Evolutionary conservation across 2,888 invertebrate genomes (phyloP).

Genomic region (Agrotis puta): DNA sequence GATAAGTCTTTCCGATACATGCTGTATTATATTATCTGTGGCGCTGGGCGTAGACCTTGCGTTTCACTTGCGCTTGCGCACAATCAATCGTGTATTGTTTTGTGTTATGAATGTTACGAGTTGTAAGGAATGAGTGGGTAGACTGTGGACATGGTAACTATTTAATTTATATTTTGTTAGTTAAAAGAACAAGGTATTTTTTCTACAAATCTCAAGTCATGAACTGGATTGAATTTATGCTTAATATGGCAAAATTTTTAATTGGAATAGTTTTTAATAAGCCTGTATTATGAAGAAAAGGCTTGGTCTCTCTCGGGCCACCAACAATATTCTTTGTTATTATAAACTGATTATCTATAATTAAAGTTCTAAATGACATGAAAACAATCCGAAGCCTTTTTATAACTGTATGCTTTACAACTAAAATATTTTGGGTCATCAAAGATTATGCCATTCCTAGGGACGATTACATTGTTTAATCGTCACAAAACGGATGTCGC

Average conservation of each 20-base stretch:
- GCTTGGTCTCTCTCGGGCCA: too few relatives aligned
- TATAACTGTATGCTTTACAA: background rate
- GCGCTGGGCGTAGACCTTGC: constrained; percentile 68
- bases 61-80: constrained; percentile 69
- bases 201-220: too few relatives aligned
- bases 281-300: too few relatives aligned
- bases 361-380: background rate
- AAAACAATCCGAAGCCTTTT: too few relatives aligned
- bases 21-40: constrained; percentile 21
- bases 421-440: constrained; percentile 9
- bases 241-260: too few relatives aligned
- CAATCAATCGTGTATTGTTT: constrained; percentile 74
- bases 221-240: too few relatives aligned
- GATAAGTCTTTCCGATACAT: background rate
- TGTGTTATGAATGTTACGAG: constrained; percentile 58
- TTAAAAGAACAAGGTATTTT: too few relatives aligned
- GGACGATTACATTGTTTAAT: background rate
- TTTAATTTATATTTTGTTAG: background rate
- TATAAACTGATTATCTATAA: background rate
- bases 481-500: background rate
- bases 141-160: constrained; percentile 31
- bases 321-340: too few relatives aligned
- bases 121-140: constrained; percentile 36
- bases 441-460: background rate
- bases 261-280: too few relatives aligned